A percentile compares a stretch with the other conserved stretches of the same genome.
Evolutionary conservation across 2,888 invertebrate genomes (phyloP).

Genomic region (Melanchra persicariae): DNA sequence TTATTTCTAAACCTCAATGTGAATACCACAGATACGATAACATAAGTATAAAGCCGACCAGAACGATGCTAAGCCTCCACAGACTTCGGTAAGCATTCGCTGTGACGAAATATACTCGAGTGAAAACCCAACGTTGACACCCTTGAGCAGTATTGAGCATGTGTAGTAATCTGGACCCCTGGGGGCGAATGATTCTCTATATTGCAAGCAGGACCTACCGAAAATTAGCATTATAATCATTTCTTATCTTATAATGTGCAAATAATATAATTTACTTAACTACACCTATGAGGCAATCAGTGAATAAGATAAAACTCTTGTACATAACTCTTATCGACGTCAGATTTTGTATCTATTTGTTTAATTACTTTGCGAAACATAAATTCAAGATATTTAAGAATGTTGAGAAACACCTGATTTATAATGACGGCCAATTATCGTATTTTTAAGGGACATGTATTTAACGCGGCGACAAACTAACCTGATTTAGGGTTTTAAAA

Average conservation of each 20-base stretch:
- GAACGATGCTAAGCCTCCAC: no score
- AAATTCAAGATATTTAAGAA: background rate
- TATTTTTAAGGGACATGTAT: background rate
- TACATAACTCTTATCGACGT: conserved; percentile 22
- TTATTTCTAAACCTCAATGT: background rate
- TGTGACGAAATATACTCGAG: no score
- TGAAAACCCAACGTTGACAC: background rate
- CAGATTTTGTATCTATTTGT: conserved; percentile 4
- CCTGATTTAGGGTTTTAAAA: no score
- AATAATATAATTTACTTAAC: background rate
- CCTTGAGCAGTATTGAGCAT: background rate
- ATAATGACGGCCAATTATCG: background rate
- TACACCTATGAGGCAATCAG: background rate
- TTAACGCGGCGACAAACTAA: no score
- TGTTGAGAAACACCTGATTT: background rate
- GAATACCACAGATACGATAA: background rate
- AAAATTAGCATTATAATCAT: background rate
- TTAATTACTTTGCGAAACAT: background rate
- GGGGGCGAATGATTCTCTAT: background rate
- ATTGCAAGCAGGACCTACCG: background rate
- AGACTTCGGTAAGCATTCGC: no score
- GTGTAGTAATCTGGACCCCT: background rate
- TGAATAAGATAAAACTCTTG: conserved; percentile 29
- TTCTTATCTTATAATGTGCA: background rate
- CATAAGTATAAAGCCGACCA: no score